Base-by-base conservation (phyloP, 2,797 vertebrate genomes). In the Alosa sapidissima region DNA sequence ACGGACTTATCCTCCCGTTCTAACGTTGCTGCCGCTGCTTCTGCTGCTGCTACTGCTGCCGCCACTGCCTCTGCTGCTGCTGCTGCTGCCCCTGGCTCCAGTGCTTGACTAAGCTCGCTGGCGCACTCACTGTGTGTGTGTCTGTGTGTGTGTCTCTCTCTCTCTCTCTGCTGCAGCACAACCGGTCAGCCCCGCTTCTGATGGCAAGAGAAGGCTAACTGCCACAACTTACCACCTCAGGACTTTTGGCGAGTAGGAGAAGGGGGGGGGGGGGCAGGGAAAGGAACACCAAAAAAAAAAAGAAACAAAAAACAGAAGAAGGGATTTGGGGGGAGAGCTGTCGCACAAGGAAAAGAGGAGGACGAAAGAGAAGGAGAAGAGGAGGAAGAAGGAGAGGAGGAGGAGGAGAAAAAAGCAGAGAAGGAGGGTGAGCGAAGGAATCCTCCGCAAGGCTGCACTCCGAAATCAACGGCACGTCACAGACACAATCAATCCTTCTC, bases 191-290 rank as follows among this genome's bases (percentile, higher is more conserved):
- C 91, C 91, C 92, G 92, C 93, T 91, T 93, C 91, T 96, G 94
- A 94, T 92, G 93, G 94, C 92, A 93, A 94, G 91, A 91, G 92
- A 92, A 92, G 95, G 93, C 94, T 91, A 94, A 94, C 93, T 93
- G 94, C 94, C 93, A 94, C 94, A 96, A 96, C 95, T 96, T 95
- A 94, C 95, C 95, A 95, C 95, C 95, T 95, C 94, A 90, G 93
- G 91, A 93, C 93, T 83, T 83, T 75, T 75, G 68, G 68, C 68
- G 16, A 75, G 68, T 33, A 75, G 36, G 36, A 75, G 28, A 75
- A 16, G 14, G 36, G 36, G 68, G n/a, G n/a, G n/a, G 36, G 36
- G 68, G 28, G 68, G 65, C 24, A 33, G 65, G 28, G 11, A 36
- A 72, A 72, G 65, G 65, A 28, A 36, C 65, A 36, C 65, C 65